These are phyloP conservation scores for Onychomys arenicola DNA, from an alignment of 2,797 vertebrate genomes.

Conservation along the genomic window DNA sequence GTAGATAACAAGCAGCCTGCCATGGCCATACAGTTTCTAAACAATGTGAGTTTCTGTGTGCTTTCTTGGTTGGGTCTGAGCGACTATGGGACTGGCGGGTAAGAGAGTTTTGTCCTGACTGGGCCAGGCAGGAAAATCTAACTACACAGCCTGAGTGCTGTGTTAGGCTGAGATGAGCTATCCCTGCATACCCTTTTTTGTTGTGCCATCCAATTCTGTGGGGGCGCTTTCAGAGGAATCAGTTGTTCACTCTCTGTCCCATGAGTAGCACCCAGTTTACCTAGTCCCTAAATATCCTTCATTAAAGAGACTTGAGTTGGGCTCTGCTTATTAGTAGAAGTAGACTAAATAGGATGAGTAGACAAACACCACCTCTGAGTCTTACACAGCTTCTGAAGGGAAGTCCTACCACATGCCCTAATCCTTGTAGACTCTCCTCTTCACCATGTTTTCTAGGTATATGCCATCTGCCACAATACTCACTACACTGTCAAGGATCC, in stretches of 20 bases:
- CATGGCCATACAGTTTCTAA: too few relatives aligned
- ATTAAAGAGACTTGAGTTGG: neutral
- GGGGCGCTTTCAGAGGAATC: neutral
- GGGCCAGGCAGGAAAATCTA: too few relatives aligned
- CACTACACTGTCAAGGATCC: neutral
- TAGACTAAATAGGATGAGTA: neutral
- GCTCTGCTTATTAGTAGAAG: neutral
- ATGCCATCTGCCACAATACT: neutral
- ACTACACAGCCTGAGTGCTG: neutral
- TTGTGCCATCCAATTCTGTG: neutral
- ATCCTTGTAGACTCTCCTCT: neutral
- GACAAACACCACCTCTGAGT: neutral
- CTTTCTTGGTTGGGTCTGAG: too few relatives aligned
- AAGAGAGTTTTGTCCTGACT: too few relatives aligned
- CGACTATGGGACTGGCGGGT: too few relatives aligned
- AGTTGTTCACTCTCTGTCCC: neutral
- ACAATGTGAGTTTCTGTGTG: too few relatives aligned
- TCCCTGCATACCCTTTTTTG: neutral
- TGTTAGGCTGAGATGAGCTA: neutral
- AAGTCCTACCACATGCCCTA: neutral
- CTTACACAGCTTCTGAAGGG: neutral
- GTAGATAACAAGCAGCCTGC: too few relatives aligned
- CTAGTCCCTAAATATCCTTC: neutral
- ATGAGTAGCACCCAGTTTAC: neutral
- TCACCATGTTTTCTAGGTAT: neutral